Conservation (phyloP, 1,140 invertebrate species). For the Batillaria attramentaria region DNA sequence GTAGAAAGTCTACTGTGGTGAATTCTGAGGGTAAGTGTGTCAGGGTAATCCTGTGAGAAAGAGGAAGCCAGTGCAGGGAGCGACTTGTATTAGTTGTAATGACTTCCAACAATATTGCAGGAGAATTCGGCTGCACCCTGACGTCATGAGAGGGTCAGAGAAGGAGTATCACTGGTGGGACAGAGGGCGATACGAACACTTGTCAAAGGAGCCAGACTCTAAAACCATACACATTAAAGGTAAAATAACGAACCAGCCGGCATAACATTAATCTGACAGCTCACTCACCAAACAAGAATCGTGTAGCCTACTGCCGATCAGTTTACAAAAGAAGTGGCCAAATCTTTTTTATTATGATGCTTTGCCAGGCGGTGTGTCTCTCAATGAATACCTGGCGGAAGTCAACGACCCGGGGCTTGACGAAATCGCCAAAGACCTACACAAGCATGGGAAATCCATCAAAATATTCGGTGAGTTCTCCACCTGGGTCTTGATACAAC, state of each 20-base stretch:
- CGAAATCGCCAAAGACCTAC: not conserved
- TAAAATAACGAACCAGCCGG: not conserved
- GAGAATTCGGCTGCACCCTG: not conserved
- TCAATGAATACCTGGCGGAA: not conserved
- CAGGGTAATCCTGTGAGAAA: no score
- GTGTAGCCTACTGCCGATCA: not conserved
- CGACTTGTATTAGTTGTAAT: no score
- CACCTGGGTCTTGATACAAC: not conserved
- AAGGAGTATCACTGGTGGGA: slow-evolving; percentile 47
- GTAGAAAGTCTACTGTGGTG: no score
- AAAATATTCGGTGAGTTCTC: not conserved
- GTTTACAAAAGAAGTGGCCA: no score
- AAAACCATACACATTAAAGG: no score
- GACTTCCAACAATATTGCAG: no score
- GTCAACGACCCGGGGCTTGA: not conserved
- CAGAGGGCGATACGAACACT: slow-evolving; percentile 46
- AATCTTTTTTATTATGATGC: not conserved
- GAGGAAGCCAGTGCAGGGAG: no score
- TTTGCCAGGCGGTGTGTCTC: not conserved
- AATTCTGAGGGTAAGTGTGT: not conserved
- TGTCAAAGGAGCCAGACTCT: no score
- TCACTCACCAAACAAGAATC: not conserved
- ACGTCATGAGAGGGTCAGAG: not conserved
- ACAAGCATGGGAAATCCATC: not conserved
- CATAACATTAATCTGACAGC: not conserved